A percentile compares a stretch with the other conserved stretches of the same genome.
phyloP scores from a whole-genome alignment of 92 coral and sea anemone species.

The Epizoanthus illoricatus region DNA sequence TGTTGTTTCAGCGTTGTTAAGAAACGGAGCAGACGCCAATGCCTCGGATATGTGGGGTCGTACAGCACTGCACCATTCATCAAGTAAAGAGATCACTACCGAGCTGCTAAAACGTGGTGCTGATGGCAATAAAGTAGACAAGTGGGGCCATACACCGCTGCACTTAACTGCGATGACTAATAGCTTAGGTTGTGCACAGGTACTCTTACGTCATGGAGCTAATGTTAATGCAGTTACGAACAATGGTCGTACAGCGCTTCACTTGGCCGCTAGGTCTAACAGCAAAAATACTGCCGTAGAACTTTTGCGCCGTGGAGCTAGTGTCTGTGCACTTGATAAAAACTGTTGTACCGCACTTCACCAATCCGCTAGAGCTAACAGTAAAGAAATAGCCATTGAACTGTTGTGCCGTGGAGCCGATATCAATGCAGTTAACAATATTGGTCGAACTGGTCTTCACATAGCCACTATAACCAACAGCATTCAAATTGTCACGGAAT shows the following conservation, averaged over 20 bases:
- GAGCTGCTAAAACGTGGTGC: background rate
- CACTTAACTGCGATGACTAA: conserved; percentile 14
- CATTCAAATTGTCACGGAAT: conserved; percentile 10
- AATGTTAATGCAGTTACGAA: background rate
- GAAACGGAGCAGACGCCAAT: background rate
- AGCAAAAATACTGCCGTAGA: conserved; percentile 12
- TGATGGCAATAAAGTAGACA: background rate
- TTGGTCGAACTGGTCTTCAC: conserved; percentile 25
- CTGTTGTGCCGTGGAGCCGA: conserved; percentile 22
- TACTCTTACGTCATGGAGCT: conserved; percentile 1
- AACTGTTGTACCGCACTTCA: conserved; percentile 14
- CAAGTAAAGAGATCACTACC: background rate
- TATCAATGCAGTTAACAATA: background rate
- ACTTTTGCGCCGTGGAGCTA: conserved; percentile 20
- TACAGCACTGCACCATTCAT: conserved; percentile 21
- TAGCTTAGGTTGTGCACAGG: background rate
- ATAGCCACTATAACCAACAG: conserved; percentile 10
- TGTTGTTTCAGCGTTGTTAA: conserved; percentile 7
- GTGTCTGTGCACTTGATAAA: background rate
- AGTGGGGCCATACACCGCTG: conserved; percentile 5
- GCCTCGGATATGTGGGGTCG: conserved; percentile 8
- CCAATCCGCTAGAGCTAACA: conserved; percentile 7
- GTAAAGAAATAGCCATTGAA: background rate
- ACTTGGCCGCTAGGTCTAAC: background rate
- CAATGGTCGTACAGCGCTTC: background rate